Evolutionary conservation across 37 sponge, comb jelly and placozoan genomes (phyloP).

Genomic region (Corticium candelabrum): DNA sequence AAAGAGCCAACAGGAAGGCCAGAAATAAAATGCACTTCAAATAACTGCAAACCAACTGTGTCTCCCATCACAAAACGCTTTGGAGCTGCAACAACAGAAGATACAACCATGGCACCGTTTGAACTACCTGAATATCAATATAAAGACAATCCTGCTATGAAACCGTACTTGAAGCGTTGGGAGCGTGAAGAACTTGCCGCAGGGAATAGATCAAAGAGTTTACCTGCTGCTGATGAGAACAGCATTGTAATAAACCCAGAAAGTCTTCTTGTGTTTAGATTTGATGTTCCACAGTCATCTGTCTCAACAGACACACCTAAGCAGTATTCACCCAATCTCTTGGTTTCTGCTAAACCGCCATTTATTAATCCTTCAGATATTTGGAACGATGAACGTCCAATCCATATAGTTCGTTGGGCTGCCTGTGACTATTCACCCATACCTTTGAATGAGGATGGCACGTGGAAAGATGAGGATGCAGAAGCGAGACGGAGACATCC

Average conservation of each 20-base stretch:
- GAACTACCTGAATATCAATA: not conserved
- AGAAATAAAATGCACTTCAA: not conserved
- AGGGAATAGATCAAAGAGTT: not conserved
- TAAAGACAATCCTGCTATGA: not conserved
- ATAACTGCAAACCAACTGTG: not conserved
- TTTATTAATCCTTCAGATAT: not conserved
- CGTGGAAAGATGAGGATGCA: not conserved
- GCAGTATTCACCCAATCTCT: not conserved
- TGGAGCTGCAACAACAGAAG: not conserved
- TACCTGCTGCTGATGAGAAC: not conserved
- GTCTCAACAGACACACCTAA: too few relatives aligned
- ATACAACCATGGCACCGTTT: not conserved
- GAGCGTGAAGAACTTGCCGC: not conserved
- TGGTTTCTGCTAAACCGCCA: not conserved
- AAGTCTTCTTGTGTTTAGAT: not conserved
- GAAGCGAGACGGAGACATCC: not conserved
- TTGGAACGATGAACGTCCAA: not conserved
- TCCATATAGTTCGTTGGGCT: not conserved
- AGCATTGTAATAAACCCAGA: not conserved
- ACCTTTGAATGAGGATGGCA: not conserved
- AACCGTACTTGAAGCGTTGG: not conserved
- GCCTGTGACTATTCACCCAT: not conserved
- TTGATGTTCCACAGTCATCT: not conserved
- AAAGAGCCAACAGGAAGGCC: not conserved
- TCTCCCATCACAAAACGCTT: not conserved